Base-by-base conservation (phyloP, 1,140 invertebrate species). In the Lepidurus couesii region DNA sequence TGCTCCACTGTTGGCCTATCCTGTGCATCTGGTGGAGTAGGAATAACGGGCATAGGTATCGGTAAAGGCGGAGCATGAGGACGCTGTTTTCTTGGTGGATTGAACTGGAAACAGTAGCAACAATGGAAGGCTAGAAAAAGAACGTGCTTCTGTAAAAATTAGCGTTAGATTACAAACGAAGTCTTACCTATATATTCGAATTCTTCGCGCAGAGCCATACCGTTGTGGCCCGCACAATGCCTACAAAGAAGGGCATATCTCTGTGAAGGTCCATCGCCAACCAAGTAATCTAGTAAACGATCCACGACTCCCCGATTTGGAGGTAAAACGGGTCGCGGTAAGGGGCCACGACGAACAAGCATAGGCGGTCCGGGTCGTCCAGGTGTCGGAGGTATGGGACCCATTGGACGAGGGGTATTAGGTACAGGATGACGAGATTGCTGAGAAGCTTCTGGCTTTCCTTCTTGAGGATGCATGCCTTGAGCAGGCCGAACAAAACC, bases 191-290 rank as follows among this genome's bases (percentile, higher is more conserved):
- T 88, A 86, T 93, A 98, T 84, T 97, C 95, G 87, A 97, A 99
- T 84, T 99, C 98, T 85, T 99, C 97, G 83, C 92, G 90, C 7
- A 98, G 88, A 21, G 96, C 94, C 96, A 99, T 98, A 81, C 98
- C 97, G 87, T 99, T 99, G 84, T 99, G 97, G 11, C 91, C 91
- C 79, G 89, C 89, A 85, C 98, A 99, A 79, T 93, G 88, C 44
- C 88, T 88, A 86, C 98, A 99, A 83, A 99, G 97, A 75, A 99
- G 88, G 47, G 96, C 97, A 86, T 93, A 98, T 81, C 96, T 89
- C 87, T 97, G 95, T 79, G 91, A 90, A 75, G 97, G 96, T 34
- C 96, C 97, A 88, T 99, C 97, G 45, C 95, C 97, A 24, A 99
- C 90, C 74, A 99, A 85, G 84, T 94, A 97, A 84, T 99, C 97